A percentile compares a stretch with the other conserved stretches of the same genome.
Conservation (phyloP, 2,113 vertebrate genomes). For the Prochilodus magdalenae region DNA sequence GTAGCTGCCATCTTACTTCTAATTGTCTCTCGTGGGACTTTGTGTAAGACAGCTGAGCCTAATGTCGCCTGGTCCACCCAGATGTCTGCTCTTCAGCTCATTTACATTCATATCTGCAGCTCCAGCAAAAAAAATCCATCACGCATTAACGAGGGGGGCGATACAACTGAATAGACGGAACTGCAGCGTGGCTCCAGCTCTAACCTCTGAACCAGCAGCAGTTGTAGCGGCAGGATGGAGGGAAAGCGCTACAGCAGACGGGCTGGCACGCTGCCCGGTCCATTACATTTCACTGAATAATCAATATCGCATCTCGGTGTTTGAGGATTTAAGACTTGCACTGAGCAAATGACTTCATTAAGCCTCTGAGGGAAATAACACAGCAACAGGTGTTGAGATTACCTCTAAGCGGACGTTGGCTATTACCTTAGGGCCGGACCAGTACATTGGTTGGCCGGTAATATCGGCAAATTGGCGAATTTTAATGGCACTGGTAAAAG, state of each 20-base stretch:
- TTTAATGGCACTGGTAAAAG: too few species aligned
- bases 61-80: constrained; percentile 1
- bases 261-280: constrained; percentile 17
- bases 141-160: neutral
- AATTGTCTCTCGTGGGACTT: constrained; percentile 16
- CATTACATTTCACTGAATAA: constrained; percentile 23
- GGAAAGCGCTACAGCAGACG: neutral
- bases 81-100: constrained; percentile 1
- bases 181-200: neutral
- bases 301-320: constrained; percentile 30
- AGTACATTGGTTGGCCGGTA: neutral
- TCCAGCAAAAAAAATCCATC: neutral
- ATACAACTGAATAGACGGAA: neutral
- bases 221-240: constrained; percentile 14
- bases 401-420: neutral
- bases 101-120: constrained; percentile 4
- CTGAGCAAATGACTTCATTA: constrained; percentile 20
- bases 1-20: constrained; percentile 4
- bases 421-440: neutral
- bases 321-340: constrained; percentile 28
- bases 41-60: neutral
- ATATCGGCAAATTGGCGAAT: neutral
- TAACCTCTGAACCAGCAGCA: neutral
- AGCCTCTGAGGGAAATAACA: constrained; percentile 21
- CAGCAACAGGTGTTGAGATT: constrained; percentile 5